These are phyloP conservation scores for Catalaphyllia jardinei DNA, from an alignment of 64 coral and sea anemone genomes.

Conservation along the genomic window DNA sequence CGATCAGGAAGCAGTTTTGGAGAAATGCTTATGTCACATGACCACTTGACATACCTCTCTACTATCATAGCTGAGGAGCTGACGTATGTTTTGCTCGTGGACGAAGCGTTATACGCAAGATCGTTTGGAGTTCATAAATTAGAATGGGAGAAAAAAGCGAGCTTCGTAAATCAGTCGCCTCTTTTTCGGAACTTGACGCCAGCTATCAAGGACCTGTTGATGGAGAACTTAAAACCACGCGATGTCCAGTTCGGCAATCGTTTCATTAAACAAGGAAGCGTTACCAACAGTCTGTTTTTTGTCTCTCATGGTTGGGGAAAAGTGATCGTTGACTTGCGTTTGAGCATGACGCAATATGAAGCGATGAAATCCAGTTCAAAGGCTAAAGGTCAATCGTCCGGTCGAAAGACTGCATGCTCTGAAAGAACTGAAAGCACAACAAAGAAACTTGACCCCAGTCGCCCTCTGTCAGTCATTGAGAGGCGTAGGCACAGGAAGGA, in stretches of 20 bases:
- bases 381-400: background rate
- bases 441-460: constrained; percentile 1
- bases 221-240: constrained; percentile 63
- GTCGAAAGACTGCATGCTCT: background rate
- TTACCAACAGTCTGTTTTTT: constrained; percentile 61
- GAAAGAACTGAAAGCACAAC: background rate
- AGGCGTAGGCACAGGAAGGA: constrained; percentile 63
- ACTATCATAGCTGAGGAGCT: constrained; percentile 74
- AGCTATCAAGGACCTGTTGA: constrained; percentile 58
- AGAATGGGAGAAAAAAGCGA: constrained; percentile 68
- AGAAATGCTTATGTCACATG: constrained; percentile 53
- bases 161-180: constrained; percentile 70
- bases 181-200: constrained; percentile 64
- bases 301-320: constrained; percentile 64
- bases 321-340: constrained; percentile 51
- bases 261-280: constrained; percentile 62
- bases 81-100: constrained; percentile 49
- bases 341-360: constrained; percentile 60
- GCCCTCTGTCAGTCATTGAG: constrained; percentile 68
- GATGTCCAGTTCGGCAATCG: constrained; percentile 70
- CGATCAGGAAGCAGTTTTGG: constrained; percentile 73
- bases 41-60: constrained; percentile 43
- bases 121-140: constrained; percentile 43
- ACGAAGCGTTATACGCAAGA: constrained; percentile 50
- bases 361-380: constrained; percentile 29